These are phyloP conservation scores for Cossypha heuglini DNA, from an alignment of 2,797 vertebrate genomes.

Conservation along the genomic window DNA sequence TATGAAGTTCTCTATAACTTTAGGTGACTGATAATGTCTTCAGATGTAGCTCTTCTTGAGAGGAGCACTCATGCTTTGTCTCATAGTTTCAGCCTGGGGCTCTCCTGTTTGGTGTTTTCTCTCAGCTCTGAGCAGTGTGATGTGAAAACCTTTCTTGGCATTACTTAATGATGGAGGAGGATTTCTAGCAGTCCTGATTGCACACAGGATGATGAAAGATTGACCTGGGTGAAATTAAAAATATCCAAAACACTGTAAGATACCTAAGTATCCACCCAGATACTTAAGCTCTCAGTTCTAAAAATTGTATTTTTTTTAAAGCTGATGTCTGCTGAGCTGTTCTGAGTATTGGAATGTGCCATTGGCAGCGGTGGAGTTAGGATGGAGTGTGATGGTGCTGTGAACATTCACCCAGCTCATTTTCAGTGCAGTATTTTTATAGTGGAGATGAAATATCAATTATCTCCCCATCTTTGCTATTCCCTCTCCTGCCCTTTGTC, in stretches of 20 bases:
- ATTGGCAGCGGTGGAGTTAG: background rate
- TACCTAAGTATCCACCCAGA: background rate
- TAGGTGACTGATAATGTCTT: background rate
- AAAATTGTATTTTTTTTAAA: background rate
- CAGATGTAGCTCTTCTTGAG: background rate
- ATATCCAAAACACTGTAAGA: background rate
- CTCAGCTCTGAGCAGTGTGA: background rate
- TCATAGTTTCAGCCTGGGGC: fast-evolving
- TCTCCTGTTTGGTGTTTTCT: background rate
- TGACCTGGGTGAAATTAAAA: background rate
- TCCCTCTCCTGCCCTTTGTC: background rate
- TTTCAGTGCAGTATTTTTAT: background rate
- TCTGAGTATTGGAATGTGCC: background rate
- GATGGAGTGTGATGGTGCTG: background rate
- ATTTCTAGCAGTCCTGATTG: background rate
- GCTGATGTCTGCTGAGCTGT: background rate
- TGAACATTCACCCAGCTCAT: background rate
- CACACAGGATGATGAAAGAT: background rate
- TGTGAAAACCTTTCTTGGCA: background rate
- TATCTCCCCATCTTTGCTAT: background rate
- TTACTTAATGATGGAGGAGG: background rate
- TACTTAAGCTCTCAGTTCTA: background rate
- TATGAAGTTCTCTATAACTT: background rate
- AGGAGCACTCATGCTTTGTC: background rate
- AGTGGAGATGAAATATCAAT: background rate